Evolutionary conservation across 2,797 vertebrate species (phyloP), one percentile per base, ranked within the genome.

Genomic region (Gallinago stenura): DNA sequence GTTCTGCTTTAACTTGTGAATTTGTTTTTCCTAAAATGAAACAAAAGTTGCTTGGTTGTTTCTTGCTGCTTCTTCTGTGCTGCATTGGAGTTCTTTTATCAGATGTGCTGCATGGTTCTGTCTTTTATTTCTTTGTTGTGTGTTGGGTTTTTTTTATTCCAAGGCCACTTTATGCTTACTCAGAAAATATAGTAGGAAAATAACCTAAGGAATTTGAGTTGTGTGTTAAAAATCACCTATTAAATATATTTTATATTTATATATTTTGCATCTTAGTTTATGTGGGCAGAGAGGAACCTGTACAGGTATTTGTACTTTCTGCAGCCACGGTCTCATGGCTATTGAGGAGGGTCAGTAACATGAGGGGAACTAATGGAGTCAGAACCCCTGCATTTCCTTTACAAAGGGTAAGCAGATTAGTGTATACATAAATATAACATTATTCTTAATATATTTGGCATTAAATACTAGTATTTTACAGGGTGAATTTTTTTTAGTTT

Each of bases 1-100:
- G 12, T 94, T 95, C 66, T 89, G 43, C 64, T 95, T 58, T 69
- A 61, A 81, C 41, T 82, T 94, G 65, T 71, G 16, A 68, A 78
- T 90, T 89, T 56, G 21, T 35, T 66, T 87, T 90, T 92, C 57
- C 16, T 71, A 33, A 87, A 79, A 64, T 43, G 43, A 65, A 88
- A 60, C 46, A 8, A 26, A 72, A 56, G 6, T 57, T 58, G 24
- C 61, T 92, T 83, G 24, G 17, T 68, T 64, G 3, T 61, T 90
- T 13, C 17, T 64, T 81, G 30, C 25, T 86, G 83, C 33, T 90
- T 45, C n/a, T 68, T 92, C 73, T 5, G 3, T 78, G n/a, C 53
- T 61, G 53, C 81, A 64, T 45, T 43, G 69, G 61, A 83, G 79
- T 75, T 80, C 4, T 77, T 78, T 50, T 66, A 48, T 70, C 84